Evolutionary conservation across 2,113 vertebrate species (phyloP).

Genomic region (Mirza zaza): DNA sequence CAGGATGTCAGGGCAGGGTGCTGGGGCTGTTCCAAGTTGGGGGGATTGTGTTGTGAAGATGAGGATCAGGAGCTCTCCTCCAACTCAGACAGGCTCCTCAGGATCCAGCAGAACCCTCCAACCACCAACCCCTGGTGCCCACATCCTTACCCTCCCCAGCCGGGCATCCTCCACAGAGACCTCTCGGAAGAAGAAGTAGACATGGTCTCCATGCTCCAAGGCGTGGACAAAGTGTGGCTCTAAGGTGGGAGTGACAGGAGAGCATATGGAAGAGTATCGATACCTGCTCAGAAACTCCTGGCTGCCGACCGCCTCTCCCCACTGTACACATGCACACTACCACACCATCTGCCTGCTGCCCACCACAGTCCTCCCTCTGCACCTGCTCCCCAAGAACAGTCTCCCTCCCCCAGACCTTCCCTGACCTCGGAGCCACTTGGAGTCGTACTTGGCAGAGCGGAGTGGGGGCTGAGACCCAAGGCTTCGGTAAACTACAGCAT

Average conservation of each 20-base stretch:
- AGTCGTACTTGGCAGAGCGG: constrained; percentile 95
- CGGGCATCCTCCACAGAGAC: constrained; percentile 94
- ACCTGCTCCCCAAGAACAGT: not conserved
- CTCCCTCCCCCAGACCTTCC: not conserved
- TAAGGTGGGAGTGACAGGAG: constrained; percentile 59
- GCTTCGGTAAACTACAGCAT: constrained; percentile 94
- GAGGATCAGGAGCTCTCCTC: not conserved
- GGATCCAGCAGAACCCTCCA: not conserved
- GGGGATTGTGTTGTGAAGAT: not conserved
- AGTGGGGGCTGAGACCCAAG: constrained; percentile 88
- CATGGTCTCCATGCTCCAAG: constrained; percentile 92
- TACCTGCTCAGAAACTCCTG: not conserved
- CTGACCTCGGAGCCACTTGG: constrained; percentile 96
- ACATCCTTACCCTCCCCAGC: constrained; percentile 92
- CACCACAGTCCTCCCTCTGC: not conserved
- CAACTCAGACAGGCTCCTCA: not conserved
- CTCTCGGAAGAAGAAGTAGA: constrained; percentile 98
- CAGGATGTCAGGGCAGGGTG: not conserved
- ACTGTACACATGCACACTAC: rapidly evolving
- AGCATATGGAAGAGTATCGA: not conserved
- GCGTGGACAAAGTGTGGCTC: constrained; percentile 95
- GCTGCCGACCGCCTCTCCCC: rapidly evolving
- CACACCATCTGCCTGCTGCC: not conserved
- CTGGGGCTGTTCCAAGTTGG: not conserved
- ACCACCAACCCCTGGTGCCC: not conserved